Base-by-base conservation (phyloP, 2,113 vertebrate genomes). In the Toxotes jaculatrix region DNA sequence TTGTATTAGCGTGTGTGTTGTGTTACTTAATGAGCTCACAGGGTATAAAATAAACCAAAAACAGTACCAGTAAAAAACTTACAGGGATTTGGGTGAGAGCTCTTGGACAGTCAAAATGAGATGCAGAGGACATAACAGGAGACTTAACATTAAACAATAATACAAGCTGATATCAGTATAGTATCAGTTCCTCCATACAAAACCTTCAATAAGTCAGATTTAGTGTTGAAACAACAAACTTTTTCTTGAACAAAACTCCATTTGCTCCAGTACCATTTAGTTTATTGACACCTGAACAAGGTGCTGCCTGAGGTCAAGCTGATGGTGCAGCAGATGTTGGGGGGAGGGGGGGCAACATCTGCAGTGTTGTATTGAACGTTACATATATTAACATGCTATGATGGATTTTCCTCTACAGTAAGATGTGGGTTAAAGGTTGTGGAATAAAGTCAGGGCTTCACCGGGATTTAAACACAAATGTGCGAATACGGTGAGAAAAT, bases 381-480 rank as follows among this genome's bases (percentile, higher is more conserved):
- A 57, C n/a, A 72, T 40, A 76, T 34, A 36, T 66, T 73, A 40
- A 57, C 57, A 64, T 71, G 8, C 13, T 3, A 40, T 2, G 53
- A 76, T 56, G 40, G 49, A 36, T 72, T 61, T 56, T 40, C 14
- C 17, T 74, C 1, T 40, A 43, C 19, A 27, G 34, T 71, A 4
- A 73, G 19, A 72, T 80, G 23, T 21, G 23, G 77, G 55, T 65
- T 43, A 71, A 62, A 72, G 65, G 77, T 72, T 68, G 62, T 3
- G 7, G 40, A 79, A 70, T 80, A 84, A 84, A 84, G 65, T 66
- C 23, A 42, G 34, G 43, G 60, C 36, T 51, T 55, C 32, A 32
- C n/a, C 3, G 3, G 32, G 27, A 67, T 90, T 77, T 66, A 32
- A 80, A 84, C 34, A 79, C 9, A 87, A 89, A 82, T 66, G 38